Evolutionary conservation across 2,797 vertebrate species (phyloP).

Genomic region (Percopsis omiscomaycus): DNA sequence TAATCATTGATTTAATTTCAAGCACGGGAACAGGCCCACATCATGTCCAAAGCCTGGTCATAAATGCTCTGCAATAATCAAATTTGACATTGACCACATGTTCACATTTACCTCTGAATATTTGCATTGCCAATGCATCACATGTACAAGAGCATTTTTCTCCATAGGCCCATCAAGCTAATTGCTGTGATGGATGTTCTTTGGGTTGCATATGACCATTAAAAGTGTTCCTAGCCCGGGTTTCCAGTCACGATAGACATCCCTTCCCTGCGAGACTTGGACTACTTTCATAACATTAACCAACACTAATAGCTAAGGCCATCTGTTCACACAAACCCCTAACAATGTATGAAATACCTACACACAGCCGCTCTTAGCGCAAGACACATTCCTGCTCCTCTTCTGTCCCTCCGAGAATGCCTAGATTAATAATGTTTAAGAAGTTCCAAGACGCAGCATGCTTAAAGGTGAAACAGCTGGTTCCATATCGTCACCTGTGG

Average conservation of each 20-base stretch:
- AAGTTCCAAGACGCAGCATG: not conserved
- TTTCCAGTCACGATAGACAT: conserved; percentile 1
- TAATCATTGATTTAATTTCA: conserved; percentile 67
- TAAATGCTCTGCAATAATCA: conserved; percentile 34
- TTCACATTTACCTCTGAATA: conserved; percentile 37
- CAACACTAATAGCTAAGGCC: not conserved
- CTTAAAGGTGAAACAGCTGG: not conserved
- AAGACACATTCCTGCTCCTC: not conserved
- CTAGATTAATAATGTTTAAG: conserved; percentile 3
- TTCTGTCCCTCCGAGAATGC: not conserved
- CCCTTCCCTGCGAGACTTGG: not conserved
- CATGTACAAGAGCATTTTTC: conserved; percentile 31
- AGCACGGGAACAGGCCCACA: conserved; percentile 49
- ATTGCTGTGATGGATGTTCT: conserved; percentile 34
- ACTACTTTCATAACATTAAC: conserved; percentile 1
- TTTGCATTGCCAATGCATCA: conserved; percentile 40
- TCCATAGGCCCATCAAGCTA: conserved; percentile 30
- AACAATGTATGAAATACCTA: conserved; percentile 1
- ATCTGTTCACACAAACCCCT: not conserved
- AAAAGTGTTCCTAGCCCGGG: not conserved
- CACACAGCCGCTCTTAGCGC: not conserved
- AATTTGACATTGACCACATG: conserved; percentile 52
- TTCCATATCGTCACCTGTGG: not conserved
- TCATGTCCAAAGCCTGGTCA: conserved; percentile 38
- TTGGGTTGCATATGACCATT: conserved; percentile 18